A percentile compares a stretch with the other conserved stretches of the same genome.
Conservation (phyloP, 2,113 vertebrate species). For the Sminthopsis crassicaudata region DNA sequence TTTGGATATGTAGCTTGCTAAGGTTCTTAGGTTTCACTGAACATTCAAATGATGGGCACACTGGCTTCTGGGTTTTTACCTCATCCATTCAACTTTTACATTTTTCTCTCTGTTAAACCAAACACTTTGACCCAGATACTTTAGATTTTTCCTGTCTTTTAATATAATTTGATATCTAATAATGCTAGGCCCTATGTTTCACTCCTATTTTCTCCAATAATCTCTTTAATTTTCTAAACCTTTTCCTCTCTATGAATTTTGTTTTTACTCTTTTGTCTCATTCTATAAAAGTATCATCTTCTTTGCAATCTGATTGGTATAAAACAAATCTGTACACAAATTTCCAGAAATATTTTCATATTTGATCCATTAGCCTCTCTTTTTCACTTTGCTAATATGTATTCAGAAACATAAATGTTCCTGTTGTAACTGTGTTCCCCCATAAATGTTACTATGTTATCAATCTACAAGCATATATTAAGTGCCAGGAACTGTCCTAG, state of each 20-base stretch:
- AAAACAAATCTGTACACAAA: not conserved
- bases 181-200: no score
- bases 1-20: not conserved
- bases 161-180: no score
- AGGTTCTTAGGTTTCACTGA: not conserved
- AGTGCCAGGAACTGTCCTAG: not conserved
- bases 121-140: not conserved
- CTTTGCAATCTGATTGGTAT: not conserved
- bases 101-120: not conserved
- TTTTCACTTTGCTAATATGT: no score
- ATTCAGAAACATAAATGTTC: no score
- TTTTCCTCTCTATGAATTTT: no score
- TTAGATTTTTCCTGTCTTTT: not conserved
- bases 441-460: no score
- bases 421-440: no score
- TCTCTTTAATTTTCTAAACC: no score
- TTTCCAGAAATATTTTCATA: not conserved
- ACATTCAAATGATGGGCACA: not conserved
- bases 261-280: not conserved
- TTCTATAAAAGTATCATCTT: not conserved
- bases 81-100: not conserved
- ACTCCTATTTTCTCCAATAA: no score
- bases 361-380: no score
- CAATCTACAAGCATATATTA: not conserved
- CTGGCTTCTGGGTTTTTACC: not conserved